Conservation (phyloP, 2,113 vertebrate genomes). For the Phylloscopus whistleri region DNA sequence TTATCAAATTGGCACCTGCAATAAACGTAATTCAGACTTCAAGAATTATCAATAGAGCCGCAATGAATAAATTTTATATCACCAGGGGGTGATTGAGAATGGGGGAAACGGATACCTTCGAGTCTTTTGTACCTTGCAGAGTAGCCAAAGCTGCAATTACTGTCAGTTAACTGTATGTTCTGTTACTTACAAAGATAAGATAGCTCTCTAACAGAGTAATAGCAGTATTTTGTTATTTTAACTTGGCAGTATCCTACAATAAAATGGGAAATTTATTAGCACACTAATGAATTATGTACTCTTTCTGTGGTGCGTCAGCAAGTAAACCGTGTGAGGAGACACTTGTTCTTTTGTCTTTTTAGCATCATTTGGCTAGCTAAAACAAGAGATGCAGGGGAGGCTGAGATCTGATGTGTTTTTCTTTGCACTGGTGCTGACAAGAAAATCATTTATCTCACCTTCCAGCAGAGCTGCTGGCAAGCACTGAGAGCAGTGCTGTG, state of each 20-base stretch:
- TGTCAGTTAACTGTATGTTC: neutral
- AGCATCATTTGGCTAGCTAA: neutral
- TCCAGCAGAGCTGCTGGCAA: neutral
- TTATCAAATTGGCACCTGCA: neutral
- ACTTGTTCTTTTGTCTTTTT: neutral
- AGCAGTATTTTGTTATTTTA: neutral
- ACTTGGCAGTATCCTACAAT: neutral
- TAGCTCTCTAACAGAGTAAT: neutral
- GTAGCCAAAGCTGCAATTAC: neutral
- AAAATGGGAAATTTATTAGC: neutral
- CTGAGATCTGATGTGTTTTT: neutral
- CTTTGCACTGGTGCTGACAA: neutral
- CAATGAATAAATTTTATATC: neutral
- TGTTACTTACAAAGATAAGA: neutral
- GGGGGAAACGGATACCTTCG: neutral
- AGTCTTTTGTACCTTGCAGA: neutral
- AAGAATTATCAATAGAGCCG: neutral
- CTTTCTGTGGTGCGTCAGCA: neutral
- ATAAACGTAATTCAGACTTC: neutral
- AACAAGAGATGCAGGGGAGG: neutral
- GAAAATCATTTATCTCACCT: neutral
- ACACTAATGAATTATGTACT: neutral
- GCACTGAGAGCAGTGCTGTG: neutral
- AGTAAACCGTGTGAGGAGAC: neutral
- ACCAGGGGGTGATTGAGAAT: neutral